Conservation (phyloP, 2,113 vertebrate species). For the Trichechus manatus region DNA sequence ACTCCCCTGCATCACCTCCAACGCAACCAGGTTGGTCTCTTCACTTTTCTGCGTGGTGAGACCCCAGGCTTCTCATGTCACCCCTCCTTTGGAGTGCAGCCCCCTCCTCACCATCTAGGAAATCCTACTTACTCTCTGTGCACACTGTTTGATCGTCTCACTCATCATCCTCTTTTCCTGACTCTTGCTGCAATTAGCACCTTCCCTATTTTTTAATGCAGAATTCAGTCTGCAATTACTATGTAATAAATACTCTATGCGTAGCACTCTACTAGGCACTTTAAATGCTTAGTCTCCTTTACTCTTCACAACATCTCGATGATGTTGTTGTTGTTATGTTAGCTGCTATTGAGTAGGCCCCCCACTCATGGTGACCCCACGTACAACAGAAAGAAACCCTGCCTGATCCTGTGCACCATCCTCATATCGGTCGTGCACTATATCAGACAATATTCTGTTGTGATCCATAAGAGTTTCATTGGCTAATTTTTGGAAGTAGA, state of each 20-base stretch:
- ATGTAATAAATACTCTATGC: background rate
- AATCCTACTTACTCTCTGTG: fast-evolving
- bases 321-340: background rate
- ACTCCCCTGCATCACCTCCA: background rate
- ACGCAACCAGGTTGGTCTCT: background rate
- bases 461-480: too few species aligned
- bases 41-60: background rate
- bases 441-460: too few species aligned
- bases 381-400: background rate
- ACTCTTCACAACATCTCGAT: background rate
- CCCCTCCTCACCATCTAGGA: background rate
- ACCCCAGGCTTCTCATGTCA: fast-evolving
- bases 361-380: background rate
- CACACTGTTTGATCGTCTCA: background rate
- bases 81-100: too few species aligned
- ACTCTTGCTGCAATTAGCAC: background rate
- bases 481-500: background rate
- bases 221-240: background rate
- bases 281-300: background rate
- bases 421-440: background rate
- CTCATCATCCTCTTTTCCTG: background rate
- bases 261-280: background rate
- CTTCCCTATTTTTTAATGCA: background rate
- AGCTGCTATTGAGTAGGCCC: background rate
- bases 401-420: background rate